phyloP scores from a whole-genome alignment of 2,113 vertebrate species.

The Leptocoma aspasia region DNA sequence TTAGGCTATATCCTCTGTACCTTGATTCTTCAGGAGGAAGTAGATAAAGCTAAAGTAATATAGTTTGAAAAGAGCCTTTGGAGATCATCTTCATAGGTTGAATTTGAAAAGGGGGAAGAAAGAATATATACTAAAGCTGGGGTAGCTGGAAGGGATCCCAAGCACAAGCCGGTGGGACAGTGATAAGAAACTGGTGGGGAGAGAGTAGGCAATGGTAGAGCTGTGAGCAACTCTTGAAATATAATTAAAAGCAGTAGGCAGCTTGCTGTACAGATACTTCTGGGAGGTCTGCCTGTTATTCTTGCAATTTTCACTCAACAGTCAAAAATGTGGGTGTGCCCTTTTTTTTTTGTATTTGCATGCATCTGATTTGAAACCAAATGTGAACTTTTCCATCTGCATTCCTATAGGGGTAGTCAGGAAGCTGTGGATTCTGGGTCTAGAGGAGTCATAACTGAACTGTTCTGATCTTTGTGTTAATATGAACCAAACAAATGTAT shows the following conservation, averaged over 20 bases:
- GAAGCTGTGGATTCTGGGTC: background rate
- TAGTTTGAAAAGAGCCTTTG: background rate
- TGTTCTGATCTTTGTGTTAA: background rate
- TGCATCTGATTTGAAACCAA: background rate
- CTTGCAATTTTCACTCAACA: background rate
- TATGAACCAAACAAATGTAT: background rate
- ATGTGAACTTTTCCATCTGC: background rate
- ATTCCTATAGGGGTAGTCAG: background rate
- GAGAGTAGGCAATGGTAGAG: background rate
- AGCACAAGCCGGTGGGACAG: background rate
- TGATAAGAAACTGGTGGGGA: background rate
- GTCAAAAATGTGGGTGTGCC: background rate
- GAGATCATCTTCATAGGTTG: background rate
- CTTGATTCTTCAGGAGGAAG: background rate
- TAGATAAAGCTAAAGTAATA: background rate
- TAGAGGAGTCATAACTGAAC: background rate
- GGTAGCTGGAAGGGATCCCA: background rate
- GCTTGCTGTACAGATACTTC: background rate
- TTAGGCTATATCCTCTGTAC: background rate
- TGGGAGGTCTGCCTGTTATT: background rate
- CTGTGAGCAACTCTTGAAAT: background rate
- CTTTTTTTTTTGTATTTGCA: background rate
- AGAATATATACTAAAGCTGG: background rate
- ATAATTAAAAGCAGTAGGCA: background rate
- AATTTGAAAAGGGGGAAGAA: background rate